Evolutionary conservation across 53 echinoderm and acorn worm genomes (phyloP), one percentile per base, ranked within the genome.

Genomic region (Arbacia lixula): DNA sequence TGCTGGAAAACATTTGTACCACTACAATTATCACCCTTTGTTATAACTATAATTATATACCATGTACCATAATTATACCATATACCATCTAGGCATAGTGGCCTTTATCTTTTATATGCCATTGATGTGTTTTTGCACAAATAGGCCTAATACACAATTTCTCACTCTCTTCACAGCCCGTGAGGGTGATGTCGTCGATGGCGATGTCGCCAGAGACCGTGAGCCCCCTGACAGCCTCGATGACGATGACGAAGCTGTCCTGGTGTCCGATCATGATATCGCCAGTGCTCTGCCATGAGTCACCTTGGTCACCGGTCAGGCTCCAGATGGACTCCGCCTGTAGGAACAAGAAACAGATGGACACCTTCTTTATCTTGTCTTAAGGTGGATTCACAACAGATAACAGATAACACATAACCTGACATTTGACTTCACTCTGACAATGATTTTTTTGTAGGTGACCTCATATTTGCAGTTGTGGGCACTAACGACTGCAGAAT

Each of bases 161-260:
- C 61, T 60, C 31, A 80, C 81, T 51, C 6, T 80, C 81, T 6
- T 34, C 25, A 17, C 93, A 93, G 57, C 78, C 71, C 25, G 79
- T 42, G 68, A 93, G 87, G 3, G 57, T 33, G 74, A 93, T 66
- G 55, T 93, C 93, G 54, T 93, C 93, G 25, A 93, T 55, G 11
- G 93, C 83, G 80, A 90, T 85, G 51, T 88, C 93, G 6, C 93
- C 93, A 14, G 87, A 78, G 72, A 82, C 87, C 0, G 90, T 88
- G 3, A 85, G 12, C 0, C 90, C 88, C 71, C 90, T 39, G 21
- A 83, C 87, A 5, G 90, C 93, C 34, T 88, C 88, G 19, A 93
- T 71, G 54, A 88, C 60, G 81, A 80, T 32, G 19, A 58, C 81
- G 36, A 80, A 80, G 40, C 60, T 40, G 14, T 80, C 61, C 1